Evolutionary conservation across 2,113 vertebrate genomes (phyloP).

Genomic region (Tetrax tetrax): DNA sequence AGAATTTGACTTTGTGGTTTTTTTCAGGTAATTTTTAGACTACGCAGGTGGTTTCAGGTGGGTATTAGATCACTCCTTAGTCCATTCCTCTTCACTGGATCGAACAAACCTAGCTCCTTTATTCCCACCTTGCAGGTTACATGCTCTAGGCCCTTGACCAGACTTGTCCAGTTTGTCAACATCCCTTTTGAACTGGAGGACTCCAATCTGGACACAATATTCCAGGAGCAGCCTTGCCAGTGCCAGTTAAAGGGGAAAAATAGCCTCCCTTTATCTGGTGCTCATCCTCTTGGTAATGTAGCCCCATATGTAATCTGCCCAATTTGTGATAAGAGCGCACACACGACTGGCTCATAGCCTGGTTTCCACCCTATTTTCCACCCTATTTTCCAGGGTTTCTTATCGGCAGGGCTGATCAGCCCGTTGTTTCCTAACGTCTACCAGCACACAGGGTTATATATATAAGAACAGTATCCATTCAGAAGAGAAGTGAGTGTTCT

Average conservation of each 20-base stretch:
- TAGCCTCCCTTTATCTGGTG: neutral
- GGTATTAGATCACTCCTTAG: neutral
- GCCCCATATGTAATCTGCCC: neutral
- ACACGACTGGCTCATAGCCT: neutral
- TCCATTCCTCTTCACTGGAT: neutral
- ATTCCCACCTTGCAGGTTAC: neutral
- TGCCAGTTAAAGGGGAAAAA: neutral
- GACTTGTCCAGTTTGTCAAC: neutral
- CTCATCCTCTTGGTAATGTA: neutral
- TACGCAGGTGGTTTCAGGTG: neutral
- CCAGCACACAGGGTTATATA: neutral
- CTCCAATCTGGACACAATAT: neutral
- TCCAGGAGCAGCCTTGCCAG: neutral
- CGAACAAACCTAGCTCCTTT: neutral
- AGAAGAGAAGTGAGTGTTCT: neutral
- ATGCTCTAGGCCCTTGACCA: neutral
- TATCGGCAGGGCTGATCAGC: neutral
- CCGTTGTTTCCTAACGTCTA: neutral
- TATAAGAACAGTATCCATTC: neutral
- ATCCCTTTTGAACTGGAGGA: neutral
- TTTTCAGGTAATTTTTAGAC: neutral
- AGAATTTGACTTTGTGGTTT: neutral
- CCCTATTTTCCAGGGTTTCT: neutral
- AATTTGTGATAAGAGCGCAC: neutral
- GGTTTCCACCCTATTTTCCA: neutral